phyloP scores from a whole-genome alignment of 2,797 vertebrate genomes.

The Spinus olivaceus region DNA sequence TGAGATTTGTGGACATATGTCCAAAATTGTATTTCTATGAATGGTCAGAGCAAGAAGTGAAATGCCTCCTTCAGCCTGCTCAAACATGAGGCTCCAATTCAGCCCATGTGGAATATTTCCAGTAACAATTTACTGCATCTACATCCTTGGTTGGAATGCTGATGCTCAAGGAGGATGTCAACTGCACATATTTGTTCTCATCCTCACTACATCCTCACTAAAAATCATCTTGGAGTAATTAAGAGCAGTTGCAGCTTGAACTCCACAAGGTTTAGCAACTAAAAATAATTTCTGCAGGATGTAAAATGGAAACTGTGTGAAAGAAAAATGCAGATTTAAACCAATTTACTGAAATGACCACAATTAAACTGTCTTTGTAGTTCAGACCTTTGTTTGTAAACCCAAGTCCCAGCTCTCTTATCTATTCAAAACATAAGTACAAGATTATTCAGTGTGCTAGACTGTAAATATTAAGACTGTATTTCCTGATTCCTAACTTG shows the following conservation, averaged over 20 bases:
- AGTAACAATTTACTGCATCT: not conserved
- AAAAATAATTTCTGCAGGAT: not conserved
- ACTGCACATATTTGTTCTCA: not conserved
- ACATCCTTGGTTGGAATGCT: not conserved
- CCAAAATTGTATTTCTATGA: not conserved
- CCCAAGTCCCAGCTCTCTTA: not conserved
- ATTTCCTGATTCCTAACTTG: constrained; percentile 13
- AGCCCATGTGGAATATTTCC: not conserved
- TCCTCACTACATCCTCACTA: not conserved
- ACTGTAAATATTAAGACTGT: constrained; percentile 51
- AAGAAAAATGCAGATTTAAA: constrained; percentile 1
- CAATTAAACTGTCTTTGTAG: not conserved
- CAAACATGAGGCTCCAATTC: not conserved
- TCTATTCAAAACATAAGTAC: constrained; percentile 23
- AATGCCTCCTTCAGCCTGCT: not conserved
- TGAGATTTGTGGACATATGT: not conserved
- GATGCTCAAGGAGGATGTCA: not conserved
- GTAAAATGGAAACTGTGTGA: not conserved
- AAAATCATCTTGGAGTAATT: not conserved
- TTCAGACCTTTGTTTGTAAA: constrained; percentile 36
- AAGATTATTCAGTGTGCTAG: constrained; percentile 32
- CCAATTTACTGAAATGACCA: not conserved
- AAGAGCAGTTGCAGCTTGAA: not conserved
- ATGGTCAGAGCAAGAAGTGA: not conserved
- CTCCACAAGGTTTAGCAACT: not conserved